These are phyloP conservation scores for Poecilus cupreus DNA, from an alignment of 2,888 invertebrate species.

Conservation along the genomic window DNA sequence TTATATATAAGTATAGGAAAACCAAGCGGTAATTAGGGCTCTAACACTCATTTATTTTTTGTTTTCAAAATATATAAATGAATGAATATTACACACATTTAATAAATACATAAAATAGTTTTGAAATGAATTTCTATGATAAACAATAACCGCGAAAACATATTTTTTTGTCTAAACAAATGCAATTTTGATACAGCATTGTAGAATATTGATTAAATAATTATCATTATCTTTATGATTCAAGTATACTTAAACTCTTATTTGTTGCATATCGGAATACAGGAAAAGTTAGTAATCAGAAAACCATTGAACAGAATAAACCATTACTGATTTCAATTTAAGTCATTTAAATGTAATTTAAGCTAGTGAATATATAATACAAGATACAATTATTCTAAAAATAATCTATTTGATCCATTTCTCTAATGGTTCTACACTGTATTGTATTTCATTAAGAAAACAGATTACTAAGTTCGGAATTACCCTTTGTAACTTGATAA, in stretches of 20 bases:
- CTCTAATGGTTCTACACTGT: background rate
- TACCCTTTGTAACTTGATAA: too few relatives aligned
- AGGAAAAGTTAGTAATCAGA: background rate
- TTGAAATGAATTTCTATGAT: too few relatives aligned
- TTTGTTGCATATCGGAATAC: background rate
- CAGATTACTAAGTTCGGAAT: too few relatives aligned
- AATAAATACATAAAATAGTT: too few relatives aligned
- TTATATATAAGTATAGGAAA: too few relatives aligned
- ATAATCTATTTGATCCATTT: background rate
- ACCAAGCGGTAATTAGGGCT: too few relatives aligned
- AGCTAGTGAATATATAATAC: background rate
- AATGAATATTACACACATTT: too few relatives aligned
- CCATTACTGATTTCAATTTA: slow-evolving; percentile 14
- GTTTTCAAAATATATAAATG: too few relatives aligned
- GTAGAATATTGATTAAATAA: background rate
- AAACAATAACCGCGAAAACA: too few relatives aligned
- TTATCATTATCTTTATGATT: background rate
- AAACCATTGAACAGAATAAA: slow-evolving; percentile 12
- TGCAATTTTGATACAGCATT: background rate
- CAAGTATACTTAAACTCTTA: background rate
- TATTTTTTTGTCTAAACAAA: too few relatives aligned
- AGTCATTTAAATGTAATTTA: background rate
- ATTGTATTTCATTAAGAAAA: too few relatives aligned
- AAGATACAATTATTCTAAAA: background rate
- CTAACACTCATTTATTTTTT: too few relatives aligned